These are phyloP conservation scores for Noctuana brunneofusca DNA, from an alignment of 2,888 invertebrate species.

Conservation along the genomic window DNA sequence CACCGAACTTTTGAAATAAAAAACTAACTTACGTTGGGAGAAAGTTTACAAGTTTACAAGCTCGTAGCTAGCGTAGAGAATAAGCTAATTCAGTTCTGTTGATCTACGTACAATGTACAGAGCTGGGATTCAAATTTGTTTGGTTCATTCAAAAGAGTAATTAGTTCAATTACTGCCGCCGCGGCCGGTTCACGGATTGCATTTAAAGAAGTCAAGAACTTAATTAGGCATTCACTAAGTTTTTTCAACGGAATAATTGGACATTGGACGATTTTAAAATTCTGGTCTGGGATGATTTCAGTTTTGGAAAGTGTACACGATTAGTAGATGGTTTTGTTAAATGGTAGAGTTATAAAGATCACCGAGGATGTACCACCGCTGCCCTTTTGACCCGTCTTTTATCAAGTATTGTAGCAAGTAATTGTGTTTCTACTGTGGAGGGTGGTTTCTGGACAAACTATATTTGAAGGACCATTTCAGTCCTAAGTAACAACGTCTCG, in stretches of 20 bases:
- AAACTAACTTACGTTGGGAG: neutral
- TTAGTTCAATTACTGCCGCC: constrained; percentile 15
- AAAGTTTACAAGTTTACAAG: neutral
- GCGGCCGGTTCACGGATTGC: constrained; percentile 7
- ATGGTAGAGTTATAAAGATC: no score
- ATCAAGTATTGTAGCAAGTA: no score
- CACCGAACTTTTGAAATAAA: neutral
- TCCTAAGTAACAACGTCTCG: no score
- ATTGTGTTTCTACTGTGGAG: no score
- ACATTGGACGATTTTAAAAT: no score
- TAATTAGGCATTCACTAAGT: constrained; percentile 23
- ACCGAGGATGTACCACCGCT: no score
- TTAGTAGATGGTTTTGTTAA: no score
- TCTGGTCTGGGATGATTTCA: neutral
- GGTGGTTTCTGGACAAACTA: no score
- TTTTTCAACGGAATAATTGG: constrained; percentile 22
- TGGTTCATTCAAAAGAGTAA: constrained; percentile 11
- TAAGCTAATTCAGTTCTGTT: constrained; percentile 3
- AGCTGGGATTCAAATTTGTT: neutral
- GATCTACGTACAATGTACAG: constrained; percentile 4
- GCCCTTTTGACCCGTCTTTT: no score
- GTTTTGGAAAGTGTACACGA: neutral
- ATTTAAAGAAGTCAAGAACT: constrained; percentile 15
- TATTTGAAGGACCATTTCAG: no score
- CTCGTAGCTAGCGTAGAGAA: neutral